These are phyloP conservation scores for Siniperca chuatsi DNA, from an alignment of 2,113 vertebrate species.

Conservation along the genomic window DNA sequence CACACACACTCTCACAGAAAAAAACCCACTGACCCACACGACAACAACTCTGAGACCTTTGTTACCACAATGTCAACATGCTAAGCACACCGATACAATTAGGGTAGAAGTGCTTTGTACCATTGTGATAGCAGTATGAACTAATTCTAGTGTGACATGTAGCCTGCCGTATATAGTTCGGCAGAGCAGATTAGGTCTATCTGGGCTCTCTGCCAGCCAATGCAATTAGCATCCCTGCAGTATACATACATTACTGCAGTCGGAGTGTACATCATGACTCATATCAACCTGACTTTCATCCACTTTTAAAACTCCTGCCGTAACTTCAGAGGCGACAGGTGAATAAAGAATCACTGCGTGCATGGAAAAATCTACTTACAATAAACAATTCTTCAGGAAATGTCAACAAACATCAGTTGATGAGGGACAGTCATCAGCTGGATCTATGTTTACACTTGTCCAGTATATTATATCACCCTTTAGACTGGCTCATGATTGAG, in stretches of 20 bases:
- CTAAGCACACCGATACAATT: conserved; percentile 44
- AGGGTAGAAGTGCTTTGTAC: conserved; percentile 16
- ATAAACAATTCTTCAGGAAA: not conserved
- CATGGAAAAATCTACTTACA: conserved; percentile 11
- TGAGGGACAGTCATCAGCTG: not conserved
- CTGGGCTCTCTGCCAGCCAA: conserved; percentile 1
- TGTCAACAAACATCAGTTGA: conserved; percentile 2
- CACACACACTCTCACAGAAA: conserved; percentile 4
- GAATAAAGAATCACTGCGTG: not conserved
- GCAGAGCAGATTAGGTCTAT: conserved; percentile 6
- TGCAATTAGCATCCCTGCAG: conserved; percentile 21
- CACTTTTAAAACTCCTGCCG: conserved; percentile 14
- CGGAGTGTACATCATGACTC: not conserved
- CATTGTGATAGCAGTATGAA: not conserved
- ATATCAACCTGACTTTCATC: conserved; percentile 12
- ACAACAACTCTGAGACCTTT: conserved; percentile 49
- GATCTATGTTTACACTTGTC: not conserved
- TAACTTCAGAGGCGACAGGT: conserved; percentile 23
- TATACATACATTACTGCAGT: conserved; percentile 8
- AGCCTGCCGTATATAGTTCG: not conserved
- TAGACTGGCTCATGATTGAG: not conserved
- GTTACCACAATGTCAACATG: conserved; percentile 44
- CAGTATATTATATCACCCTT: not conserved
- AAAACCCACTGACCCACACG: conserved; percentile 53
- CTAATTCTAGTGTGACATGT: conserved; percentile 5